These are phyloP conservation scores for Pipistrellus kuhlii DNA, from an alignment of 2,797 vertebrate species.

Conservation along the genomic window DNA sequence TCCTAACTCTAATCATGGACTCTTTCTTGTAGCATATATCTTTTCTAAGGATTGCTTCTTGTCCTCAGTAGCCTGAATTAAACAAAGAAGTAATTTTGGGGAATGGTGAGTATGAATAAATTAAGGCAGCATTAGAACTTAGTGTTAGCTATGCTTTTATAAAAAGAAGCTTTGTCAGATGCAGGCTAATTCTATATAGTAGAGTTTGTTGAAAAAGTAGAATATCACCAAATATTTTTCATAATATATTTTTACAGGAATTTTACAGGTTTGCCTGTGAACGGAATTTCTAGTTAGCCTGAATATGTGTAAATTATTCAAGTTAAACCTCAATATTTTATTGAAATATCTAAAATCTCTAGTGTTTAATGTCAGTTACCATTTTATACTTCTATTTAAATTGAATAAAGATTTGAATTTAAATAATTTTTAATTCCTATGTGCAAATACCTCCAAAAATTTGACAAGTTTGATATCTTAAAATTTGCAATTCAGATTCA, in stretches of 20 bases:
- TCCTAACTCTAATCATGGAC: background rate
- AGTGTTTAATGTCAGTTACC: constrained; percentile 47
- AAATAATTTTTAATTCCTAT: constrained; percentile 23
- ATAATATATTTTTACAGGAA: constrained; percentile 30
- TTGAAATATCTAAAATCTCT: constrained; percentile 50
- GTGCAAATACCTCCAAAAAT: constrained; percentile 37
- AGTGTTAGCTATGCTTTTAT: background rate
- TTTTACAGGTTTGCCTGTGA: constrained; percentile 5
- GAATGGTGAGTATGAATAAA: background rate
- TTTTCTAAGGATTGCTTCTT: background rate
- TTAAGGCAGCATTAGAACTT: background rate
- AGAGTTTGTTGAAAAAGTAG: background rate
- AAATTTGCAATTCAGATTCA: constrained; percentile 62
- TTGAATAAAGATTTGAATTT: constrained; percentile 48
- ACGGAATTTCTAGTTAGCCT: background rate
- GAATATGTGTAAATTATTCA: constrained; percentile 60
- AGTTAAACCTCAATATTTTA: constrained; percentile 57
- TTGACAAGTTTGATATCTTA: constrained; percentile 45
- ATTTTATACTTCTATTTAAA: constrained; percentile 55
- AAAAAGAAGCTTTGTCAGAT: background rate
- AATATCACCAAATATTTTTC: background rate
- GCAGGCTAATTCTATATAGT: background rate
- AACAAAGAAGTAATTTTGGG: background rate
- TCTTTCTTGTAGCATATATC: background rate
- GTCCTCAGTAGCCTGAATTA: background rate